These are phyloP conservation scores for Diarsia mendica DNA, from an alignment of 2,888 invertebrate genomes.

Conservation along the genomic window DNA sequence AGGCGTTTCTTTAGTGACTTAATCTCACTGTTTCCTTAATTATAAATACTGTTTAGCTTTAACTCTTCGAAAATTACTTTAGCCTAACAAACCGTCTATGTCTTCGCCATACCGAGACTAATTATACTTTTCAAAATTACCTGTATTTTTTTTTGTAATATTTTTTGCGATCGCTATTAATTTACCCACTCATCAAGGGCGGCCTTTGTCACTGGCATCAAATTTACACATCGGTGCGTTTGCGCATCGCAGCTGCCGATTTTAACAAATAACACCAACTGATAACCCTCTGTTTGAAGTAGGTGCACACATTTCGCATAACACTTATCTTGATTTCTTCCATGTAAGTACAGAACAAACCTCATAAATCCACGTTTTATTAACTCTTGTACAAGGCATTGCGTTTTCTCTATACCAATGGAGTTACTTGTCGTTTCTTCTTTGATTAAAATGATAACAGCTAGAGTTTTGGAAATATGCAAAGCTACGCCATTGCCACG, in stretches of 20 bases:
- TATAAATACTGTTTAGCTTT: neutral
- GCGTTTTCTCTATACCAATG: slow-evolving; percentile 49
- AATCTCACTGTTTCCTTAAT: neutral
- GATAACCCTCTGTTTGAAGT: slow-evolving; percentile 77
- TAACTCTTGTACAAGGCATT: slow-evolving; percentile 48
- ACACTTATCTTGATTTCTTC: slow-evolving; percentile 66
- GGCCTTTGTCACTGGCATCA: slow-evolving; percentile 81
- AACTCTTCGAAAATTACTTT: neutral
- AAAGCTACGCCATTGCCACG: neutral
- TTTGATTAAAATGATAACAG: slow-evolving; percentile 42
- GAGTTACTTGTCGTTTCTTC: slow-evolving; percentile 34
- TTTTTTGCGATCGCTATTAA: slow-evolving; percentile 72
- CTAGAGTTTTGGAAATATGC: slow-evolving; percentile 32
- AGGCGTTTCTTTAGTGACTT: neutral
- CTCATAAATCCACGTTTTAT: slow-evolving; percentile 61
- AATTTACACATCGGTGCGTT: slow-evolving; percentile 82
- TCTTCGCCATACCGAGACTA: slow-evolving; percentile 1
- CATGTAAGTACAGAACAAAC: slow-evolving; percentile 52
- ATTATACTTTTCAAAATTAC: slow-evolving; percentile 25
- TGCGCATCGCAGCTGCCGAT: slow-evolving; percentile 83
- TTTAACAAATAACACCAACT: slow-evolving; percentile 81
- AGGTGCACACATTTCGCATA: slow-evolving; percentile 62
- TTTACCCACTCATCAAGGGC: slow-evolving; percentile 84
- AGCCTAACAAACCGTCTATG: neutral
- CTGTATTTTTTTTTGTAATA: slow-evolving; percentile 50